These are phyloP conservation scores for Linnaemya tessellans DNA, from an alignment of 2,888 invertebrate species.

Conservation along the genomic window DNA sequence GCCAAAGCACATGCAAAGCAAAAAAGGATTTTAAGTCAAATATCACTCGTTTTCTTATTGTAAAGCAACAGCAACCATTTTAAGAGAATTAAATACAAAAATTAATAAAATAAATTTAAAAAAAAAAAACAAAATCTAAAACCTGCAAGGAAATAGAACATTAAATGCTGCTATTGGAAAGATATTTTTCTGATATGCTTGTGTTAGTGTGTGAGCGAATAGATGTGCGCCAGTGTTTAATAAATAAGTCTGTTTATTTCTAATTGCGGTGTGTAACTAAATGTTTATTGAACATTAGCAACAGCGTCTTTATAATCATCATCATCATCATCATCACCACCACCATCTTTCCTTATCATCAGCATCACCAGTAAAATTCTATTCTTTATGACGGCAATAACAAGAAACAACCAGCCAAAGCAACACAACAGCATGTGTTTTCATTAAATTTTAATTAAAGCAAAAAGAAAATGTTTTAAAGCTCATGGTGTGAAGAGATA, in stretches of 20 bases:
- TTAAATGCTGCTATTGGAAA: not conserved
- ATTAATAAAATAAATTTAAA: too few species aligned
- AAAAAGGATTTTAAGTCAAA: too few species aligned
- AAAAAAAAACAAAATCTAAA: conserved; percentile 22
- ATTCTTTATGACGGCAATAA: conserved; percentile 24
- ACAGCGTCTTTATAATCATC: conserved; percentile 33
- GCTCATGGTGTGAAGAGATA: conserved; percentile 42
- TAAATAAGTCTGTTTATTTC: conserved; percentile 51
- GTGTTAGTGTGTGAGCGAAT: conserved; percentile 6
- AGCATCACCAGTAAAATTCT: not conserved
- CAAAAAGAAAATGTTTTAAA: conserved; percentile 12
- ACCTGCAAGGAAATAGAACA: not conserved
- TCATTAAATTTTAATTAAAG: conserved; percentile 46
- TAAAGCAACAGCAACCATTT: too few species aligned
- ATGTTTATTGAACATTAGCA: conserved; percentile 63
- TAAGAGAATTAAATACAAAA: too few species aligned
- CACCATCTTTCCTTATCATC: not conserved
- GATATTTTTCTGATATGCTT: not conserved
- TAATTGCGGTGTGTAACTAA: conserved; percentile 62
- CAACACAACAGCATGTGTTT: conserved; percentile 37
- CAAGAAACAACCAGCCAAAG: not conserved
- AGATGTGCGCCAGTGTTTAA: conserved; percentile 18
- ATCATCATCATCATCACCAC: conserved; percentile 22
- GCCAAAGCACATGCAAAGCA: too few species aligned
- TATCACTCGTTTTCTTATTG: too few species aligned